A percentile compares a stretch with the other conserved stretches of the same genome.
phyloP scores from a whole-genome alignment of 2,113 vertebrate genomes.

The Myxocyprinus asiaticus region DNA sequence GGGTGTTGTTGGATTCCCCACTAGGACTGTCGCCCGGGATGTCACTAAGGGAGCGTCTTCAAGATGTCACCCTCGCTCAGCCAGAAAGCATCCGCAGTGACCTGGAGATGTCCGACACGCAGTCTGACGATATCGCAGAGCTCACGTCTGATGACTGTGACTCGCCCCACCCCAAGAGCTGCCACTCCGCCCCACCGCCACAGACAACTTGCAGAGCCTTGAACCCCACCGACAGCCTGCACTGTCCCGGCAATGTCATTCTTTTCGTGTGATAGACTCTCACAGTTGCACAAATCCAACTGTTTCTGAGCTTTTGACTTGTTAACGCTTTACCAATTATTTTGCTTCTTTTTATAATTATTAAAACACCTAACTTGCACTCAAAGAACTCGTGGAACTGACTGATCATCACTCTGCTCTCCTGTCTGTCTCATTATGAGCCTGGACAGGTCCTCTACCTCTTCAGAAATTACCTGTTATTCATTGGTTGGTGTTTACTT shows the following conservation, averaged over 20 bases:
- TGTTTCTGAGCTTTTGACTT: constrained; percentile 31
- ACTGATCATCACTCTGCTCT: constrained; percentile 57
- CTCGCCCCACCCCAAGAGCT: constrained; percentile 79
- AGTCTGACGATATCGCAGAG: constrained; percentile 95
- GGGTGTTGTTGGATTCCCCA: constrained; percentile 65
- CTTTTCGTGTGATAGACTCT: constrained; percentile 73
- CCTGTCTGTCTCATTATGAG: constrained; percentile 62
- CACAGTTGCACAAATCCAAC: constrained; percentile 58
- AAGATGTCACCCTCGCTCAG: constrained; percentile 93
- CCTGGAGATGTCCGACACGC: constrained; percentile 96
- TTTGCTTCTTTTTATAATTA: constrained; percentile 40
- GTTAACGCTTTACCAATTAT: constrained; percentile 27
- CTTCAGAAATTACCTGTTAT: constrained; percentile 66
- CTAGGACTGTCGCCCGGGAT: constrained; percentile 69
- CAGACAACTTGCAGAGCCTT: constrained; percentile 67
- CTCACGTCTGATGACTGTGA: constrained; percentile 93
- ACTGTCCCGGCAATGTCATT: constrained; percentile 75
- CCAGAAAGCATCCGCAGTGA: constrained; percentile 98
- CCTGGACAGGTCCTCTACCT: constrained; percentile 75
- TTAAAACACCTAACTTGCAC: constrained; percentile 21
- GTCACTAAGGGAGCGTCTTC: constrained; percentile 77
- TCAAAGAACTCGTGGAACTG: constrained; percentile 29
- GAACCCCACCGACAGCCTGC: constrained; percentile 73
- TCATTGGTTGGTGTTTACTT: constrained; percentile 68
- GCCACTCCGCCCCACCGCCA: constrained; percentile 45